Percentiles rank a stretch among this genome's conserved stretches.
Evolutionary conservation across 23 tunicate species (phyloP).

Genomic region (Phallusia fumigata): DNA sequence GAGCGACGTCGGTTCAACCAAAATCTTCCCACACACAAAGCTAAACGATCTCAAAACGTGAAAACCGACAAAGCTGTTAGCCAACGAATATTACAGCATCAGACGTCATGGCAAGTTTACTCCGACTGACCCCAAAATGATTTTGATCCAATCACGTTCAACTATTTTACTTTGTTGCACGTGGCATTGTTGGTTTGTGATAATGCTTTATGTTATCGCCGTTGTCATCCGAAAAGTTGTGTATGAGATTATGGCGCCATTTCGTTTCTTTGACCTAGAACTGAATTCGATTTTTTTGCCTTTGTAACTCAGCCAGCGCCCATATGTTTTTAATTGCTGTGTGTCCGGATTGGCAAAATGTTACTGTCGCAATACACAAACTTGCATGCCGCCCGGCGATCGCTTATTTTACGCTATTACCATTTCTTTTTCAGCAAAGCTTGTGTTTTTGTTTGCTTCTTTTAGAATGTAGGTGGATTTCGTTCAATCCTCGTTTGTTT

Average conservation of each 20-base stretch:
- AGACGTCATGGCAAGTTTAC: slow-evolving; percentile 49
- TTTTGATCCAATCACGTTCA: too few relatives aligned
- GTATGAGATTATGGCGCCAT: too few relatives aligned
- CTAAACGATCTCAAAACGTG: slow-evolving; percentile 24
- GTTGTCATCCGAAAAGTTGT: too few relatives aligned
- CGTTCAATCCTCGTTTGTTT: neutral
- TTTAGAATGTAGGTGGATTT: neutral
- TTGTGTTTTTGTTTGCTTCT: neutral
- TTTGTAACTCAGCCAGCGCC: too few relatives aligned
- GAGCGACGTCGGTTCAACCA: slow-evolving; percentile 18
- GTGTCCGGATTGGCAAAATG: neutral
- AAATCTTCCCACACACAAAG: slow-evolving; percentile 35
- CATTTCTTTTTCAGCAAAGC: neutral
- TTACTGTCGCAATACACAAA: slow-evolving; percentile 4
- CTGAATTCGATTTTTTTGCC: too few relatives aligned
- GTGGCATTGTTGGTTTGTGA: too few relatives aligned
- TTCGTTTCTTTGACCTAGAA: too few relatives aligned
- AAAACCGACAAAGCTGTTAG: slow-evolving; percentile 28
- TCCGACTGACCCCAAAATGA: neutral
- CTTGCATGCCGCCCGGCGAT: neutral
- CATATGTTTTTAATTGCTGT: too few relatives aligned
- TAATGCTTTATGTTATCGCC: too few relatives aligned
- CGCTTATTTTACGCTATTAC: neutral
- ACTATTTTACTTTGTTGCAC: too few relatives aligned
- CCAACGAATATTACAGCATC: slow-evolving; percentile 40